Conservation (phyloP, 2,888 invertebrate genomes). For the Drosophila kanekoi region DNA sequence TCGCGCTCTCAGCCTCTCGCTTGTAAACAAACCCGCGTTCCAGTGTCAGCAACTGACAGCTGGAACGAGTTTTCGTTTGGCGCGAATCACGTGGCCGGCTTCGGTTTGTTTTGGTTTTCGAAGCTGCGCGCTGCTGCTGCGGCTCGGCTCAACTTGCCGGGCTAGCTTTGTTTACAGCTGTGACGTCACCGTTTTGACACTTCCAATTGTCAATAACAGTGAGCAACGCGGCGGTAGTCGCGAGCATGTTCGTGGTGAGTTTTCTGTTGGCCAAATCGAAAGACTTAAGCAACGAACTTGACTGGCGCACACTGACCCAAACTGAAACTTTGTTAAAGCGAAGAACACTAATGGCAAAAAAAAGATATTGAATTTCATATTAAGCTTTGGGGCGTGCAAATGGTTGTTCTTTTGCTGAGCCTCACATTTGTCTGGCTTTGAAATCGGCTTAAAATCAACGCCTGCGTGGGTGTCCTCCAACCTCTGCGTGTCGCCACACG, state of each 20-base stretch:
- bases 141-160: slow-evolving; percentile 17
- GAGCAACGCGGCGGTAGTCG: slow-evolving; percentile 15
- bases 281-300: slow-evolving; percentile 74
- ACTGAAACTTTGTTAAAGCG: slow-evolving; percentile 15
- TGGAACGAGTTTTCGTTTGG: slow-evolving; percentile 64
- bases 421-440: slow-evolving; percentile 77
- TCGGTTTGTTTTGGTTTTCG: slow-evolving; percentile 74
- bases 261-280: slow-evolving; percentile 46
- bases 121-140: slow-evolving; percentile 11
- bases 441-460: slow-evolving; percentile 80
- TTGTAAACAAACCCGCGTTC: slow-evolving; percentile 71
- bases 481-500: slow-evolving; percentile 35
- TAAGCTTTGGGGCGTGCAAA: slow-evolving; percentile 57
- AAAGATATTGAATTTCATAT: slow-evolving; percentile 70
- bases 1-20: slow-evolving; percentile 16
- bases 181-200: slow-evolving; percentile 77
- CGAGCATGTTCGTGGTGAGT: slow-evolving; percentile 47
- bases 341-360: slow-evolving; percentile 18
- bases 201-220: slow-evolving; percentile 58
- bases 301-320: slow-evolving; percentile 43
- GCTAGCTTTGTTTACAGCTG: slow-evolving; percentile 66
- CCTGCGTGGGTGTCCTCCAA: slow-evolving; percentile 73
- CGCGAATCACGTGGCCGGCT: slow-evolving; percentile 71
- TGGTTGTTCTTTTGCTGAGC: slow-evolving; percentile 62
- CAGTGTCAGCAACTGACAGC: slow-evolving; percentile 55